Base-by-base conservation (phyloP, 1,140 invertebrate genomes). In the Megathymus violae region DNA sequence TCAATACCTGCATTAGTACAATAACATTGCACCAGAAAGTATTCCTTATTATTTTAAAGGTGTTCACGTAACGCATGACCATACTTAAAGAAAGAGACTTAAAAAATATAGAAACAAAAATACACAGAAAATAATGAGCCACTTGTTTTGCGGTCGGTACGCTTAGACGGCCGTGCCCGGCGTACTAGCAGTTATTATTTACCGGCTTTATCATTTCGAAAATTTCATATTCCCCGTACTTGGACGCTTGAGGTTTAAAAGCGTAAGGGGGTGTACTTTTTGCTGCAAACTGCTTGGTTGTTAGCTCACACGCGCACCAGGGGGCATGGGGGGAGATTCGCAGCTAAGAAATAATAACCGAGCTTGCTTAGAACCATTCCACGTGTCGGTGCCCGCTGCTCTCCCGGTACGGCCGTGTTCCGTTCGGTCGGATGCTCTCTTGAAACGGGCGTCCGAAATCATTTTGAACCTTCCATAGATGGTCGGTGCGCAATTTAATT, bases 191-290 rank as follows among this genome's bases (percentile, higher is more conserved):
- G 85, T 90, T 90, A 90, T 90, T 90, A 90, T 90, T 90, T 90
- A 90, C 88, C 85, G 79, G 88, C 88, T 89, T 89, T 90, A 90
- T 90, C 88, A 90, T 90, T 90, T 90, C 88, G 85, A 90, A 90
- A 90, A 90, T 90, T 90, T 88, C 85, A 90, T 90, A 90, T 90
- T 88, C 85, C 87, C 85, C 79, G 85, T 86, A 87, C 88, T 90
- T 88, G 88, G 88, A 90, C 88, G 88, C 81, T 88, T 86, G 88
- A 90, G 88, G 84, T 90, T 90, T 90, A 87, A 88, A 89, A 88
- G 88, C 85, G 81, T 87, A 79, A 85, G 79, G 78, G 78, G 73
- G 71, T 67, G 71, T 73, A 78, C 82, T 87, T 87, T 85, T 88
- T 89, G 85, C 87, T 89, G 85, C 87, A 82, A 83, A 80, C 85